Percentiles rank a stretch among this genome's conserved stretches.
Conservation (phyloP, 2,888 invertebrate species). For the Tridacna gigas region DNA sequence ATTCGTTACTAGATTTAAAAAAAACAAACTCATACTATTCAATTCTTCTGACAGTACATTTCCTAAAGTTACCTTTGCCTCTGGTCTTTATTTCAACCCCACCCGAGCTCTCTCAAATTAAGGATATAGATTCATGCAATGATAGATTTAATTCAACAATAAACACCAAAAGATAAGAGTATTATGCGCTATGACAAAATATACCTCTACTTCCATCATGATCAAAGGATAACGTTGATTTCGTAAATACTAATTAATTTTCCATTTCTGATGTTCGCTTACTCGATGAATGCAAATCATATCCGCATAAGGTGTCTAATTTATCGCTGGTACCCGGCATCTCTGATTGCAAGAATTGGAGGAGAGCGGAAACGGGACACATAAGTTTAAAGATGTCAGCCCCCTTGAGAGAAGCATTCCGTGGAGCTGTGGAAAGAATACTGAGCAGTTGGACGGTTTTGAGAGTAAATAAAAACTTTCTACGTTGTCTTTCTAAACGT, state of each 20-base stretch:
- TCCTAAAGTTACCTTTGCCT: no score
- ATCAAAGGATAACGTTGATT: background rate
- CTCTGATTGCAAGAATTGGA: background rate
- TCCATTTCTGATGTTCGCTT: background rate
- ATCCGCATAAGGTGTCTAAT: background rate
- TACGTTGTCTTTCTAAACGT: no score
- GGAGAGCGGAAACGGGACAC: background rate
- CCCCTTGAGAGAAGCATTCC: slow-evolving; percentile 70
- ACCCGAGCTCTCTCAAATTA: no score
- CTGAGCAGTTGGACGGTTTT: slow-evolving; percentile 79
- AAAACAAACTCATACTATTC: no score
- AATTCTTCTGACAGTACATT: no score
- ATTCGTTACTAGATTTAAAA: no score
- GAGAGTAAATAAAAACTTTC: slow-evolving; percentile 64
- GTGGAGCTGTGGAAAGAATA: slow-evolving; percentile 70
- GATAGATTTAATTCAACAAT: no score
- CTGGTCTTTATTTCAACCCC: no score
- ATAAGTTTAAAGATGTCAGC: slow-evolving; percentile 69
- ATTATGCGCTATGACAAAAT: background rate
- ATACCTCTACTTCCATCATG: background rate
- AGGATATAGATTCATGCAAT: no score
- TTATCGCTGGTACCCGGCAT: background rate
- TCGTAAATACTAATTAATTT: background rate
- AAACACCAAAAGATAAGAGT: no score
- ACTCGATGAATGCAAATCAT: background rate